phyloP scores from a whole-genome alignment of 2,113 vertebrate genomes.

The Nothocercus nigrocapillus region DNA sequence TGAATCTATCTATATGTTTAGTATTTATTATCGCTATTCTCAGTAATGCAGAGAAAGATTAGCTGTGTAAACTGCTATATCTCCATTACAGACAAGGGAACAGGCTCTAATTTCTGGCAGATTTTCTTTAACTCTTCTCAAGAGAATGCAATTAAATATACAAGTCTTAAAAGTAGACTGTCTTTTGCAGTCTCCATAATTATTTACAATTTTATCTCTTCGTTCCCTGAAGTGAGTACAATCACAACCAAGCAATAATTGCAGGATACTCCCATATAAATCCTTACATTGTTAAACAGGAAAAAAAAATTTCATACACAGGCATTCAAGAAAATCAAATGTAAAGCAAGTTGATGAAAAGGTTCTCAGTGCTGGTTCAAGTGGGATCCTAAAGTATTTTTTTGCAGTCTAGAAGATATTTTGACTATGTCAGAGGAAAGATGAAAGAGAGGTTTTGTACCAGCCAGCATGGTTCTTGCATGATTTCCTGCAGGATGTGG shows the following conservation, averaged over 20 bases:
- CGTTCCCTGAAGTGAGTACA: rapidly evolving
- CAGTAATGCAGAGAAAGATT: not conserved
- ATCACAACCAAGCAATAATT: not conserved
- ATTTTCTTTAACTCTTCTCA: not conserved
- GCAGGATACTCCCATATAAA: not conserved
- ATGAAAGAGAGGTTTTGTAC: not conserved
- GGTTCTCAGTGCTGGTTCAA: not conserved
- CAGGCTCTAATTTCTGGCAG: not conserved
- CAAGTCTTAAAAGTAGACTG: not conserved
- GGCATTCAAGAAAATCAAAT: not conserved
- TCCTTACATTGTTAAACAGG: rapidly evolving
- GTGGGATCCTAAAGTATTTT: not conserved
- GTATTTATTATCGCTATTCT: not conserved
- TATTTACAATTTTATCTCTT: not conserved
- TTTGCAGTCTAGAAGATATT: not conserved
- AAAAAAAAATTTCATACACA: not conserved
- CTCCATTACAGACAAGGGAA: rapidly evolving
- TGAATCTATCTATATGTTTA: not conserved
- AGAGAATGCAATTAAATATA: not conserved
- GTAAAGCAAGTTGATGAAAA: not conserved
- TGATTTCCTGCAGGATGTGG: rapidly evolving
- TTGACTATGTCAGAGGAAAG: not conserved
- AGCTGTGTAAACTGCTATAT: not conserved
- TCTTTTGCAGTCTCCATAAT: not conserved
- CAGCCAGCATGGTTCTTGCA: not conserved